A percentile compares a stretch with the other conserved stretches of the same genome.
Evolutionary conservation across 2,797 vertebrate species (phyloP).

Genomic region (Takifugu rubripes): DNA sequence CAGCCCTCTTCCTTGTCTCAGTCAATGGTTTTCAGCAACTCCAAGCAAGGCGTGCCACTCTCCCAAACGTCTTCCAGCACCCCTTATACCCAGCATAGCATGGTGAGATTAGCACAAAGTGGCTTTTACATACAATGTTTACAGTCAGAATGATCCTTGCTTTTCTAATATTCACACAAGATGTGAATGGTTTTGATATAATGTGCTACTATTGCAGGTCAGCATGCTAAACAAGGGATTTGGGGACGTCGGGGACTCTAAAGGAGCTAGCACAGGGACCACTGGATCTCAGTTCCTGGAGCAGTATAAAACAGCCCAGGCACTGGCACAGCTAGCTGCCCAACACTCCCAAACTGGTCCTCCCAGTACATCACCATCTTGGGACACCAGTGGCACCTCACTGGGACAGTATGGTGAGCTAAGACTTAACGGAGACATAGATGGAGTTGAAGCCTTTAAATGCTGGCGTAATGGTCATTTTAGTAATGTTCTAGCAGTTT

Average conservation of each 20-base stretch:
- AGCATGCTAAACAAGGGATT: slow-evolving; percentile 94
- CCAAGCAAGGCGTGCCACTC: slow-evolving; percentile 85
- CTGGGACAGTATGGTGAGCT: slow-evolving; percentile 90
- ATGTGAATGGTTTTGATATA: not conserved
- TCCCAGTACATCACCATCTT: slow-evolving; percentile 77
- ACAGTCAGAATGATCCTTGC: not conserved
- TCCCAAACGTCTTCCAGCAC: slow-evolving; percentile 82
- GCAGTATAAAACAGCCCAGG: slow-evolving; percentile 98
- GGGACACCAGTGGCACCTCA: slow-evolving; percentile 85
- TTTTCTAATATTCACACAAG: not conserved
- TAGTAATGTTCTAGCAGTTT: not conserved
- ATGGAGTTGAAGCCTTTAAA: not conserved
- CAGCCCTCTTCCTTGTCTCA: slow-evolving; percentile 88
- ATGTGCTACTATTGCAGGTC: slow-evolving; percentile 62
- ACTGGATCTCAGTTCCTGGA: slow-evolving; percentile 97
- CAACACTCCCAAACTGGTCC: slow-evolving; percentile 85
- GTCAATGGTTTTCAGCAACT: slow-evolving; percentile 96
- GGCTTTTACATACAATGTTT: not conserved
- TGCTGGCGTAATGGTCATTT: not conserved
- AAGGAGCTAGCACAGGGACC: slow-evolving; percentile 85
- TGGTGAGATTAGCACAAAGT: slow-evolving; percentile 76
- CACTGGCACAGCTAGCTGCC: slow-evolving; percentile 92
- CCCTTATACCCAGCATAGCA: slow-evolving; percentile 89
- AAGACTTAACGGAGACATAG: not conserved
- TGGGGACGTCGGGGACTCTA: slow-evolving; percentile 89